Conservation (phyloP, 2,113 vertebrate genomes). For the Anhinga rufa region DNA sequence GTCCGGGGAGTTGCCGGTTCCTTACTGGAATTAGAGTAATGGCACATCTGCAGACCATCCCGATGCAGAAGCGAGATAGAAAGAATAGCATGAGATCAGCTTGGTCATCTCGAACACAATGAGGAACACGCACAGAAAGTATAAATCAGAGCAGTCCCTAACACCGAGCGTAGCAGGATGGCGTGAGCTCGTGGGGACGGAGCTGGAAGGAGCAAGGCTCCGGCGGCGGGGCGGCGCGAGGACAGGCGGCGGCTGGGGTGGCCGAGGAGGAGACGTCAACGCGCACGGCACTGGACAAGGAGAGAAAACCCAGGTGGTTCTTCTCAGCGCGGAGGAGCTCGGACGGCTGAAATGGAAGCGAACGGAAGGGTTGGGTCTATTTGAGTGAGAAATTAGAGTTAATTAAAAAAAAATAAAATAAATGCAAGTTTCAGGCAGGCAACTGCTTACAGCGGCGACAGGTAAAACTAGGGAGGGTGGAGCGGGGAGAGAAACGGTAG, state of each 20-base stretch:
- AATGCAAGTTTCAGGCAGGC: background rate
- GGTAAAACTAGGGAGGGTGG: background rate
- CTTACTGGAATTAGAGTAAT: background rate
- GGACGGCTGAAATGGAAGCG: accelerated
- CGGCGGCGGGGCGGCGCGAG: accelerated
- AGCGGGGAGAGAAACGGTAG: accelerated
- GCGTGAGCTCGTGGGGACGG: background rate
- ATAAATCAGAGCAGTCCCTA: background rate
- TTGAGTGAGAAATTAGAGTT: background rate
- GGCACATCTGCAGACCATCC: slow-evolving; percentile 14
- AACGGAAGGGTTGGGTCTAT: background rate
- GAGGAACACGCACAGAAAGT: background rate
- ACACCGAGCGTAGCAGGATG: background rate
- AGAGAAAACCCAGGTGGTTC: background rate
- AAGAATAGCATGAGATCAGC: slow-evolving; percentile 18
- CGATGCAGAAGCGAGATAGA: background rate
- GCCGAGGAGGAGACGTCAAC: background rate
- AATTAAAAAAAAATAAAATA: background rate
- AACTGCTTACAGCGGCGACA: background rate
- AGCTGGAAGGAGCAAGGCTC: background rate
- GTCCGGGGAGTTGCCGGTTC: background rate
- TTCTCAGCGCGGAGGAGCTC: background rate
- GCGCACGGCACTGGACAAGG: background rate
- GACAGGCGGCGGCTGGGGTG: background rate
- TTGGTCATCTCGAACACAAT: background rate